Evolutionary conservation across 2,888 invertebrate species (phyloP), one percentile per base, ranked within the genome.

Genomic region (Camptogramma bilineatum): DNA sequence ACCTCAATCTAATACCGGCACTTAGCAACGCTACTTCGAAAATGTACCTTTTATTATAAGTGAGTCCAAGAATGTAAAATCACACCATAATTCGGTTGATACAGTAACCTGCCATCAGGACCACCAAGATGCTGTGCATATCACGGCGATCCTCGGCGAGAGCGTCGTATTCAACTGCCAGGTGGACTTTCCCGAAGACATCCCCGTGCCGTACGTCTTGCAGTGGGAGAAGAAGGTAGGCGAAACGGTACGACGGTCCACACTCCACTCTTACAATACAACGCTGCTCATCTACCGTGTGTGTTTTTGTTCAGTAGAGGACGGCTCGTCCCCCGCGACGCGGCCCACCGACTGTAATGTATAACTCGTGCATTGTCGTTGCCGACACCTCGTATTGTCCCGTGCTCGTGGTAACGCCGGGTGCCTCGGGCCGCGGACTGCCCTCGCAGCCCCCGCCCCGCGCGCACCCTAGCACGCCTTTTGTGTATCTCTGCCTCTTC

Each of bases 201-300:
- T 97, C 94, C 97, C 98, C 87, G 97, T 98, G 94, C 98, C 98
- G 94, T 98, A 98, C 95, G 98, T 99, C 94, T 96, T 99, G 93
- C 98, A 98, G 95, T 99, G 99, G 99, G 97, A 98, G 96, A 99
- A 98, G 96, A 98, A 98, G 97, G 98, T 98, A 97, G 96, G 97
- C 96, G 97, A 97, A 95, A 96, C 96, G 97, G 97, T 97, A 97
- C 96, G 97, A 96, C 96, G 95, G 87, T 83, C 89, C 86, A 91
- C 91, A 89, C 91, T 90, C 91, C 91, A 91, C 91, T 91, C 90
- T 92, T 91, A 91, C 91, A 88, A 88, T 91, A 91, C 92, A 89
- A 90, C 88, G 90, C 91, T 92, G 91, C 93, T 91, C 92, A 91
- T 89, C 87, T 88, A 86, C 90, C 89, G 90, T 92, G 91, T 91